phyloP scores from a whole-genome alignment of 2,888 invertebrate genomes.

The Quadroppia sp. region DNA sequence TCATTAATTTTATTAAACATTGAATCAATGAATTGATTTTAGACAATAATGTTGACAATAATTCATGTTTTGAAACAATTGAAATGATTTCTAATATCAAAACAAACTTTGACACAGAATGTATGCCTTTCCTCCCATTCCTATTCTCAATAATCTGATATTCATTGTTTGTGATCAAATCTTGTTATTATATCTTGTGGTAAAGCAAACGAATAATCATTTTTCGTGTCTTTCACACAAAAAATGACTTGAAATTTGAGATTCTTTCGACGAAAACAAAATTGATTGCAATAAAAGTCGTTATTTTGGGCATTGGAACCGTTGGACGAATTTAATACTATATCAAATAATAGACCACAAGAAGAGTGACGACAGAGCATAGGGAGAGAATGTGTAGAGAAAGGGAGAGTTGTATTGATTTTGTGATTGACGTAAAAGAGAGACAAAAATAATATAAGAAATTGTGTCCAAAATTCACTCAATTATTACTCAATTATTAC shows the following conservation, averaged over 20 bases:
- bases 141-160: too few relatives aligned
- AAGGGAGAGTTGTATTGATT: neutral
- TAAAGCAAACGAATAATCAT: neutral
- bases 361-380: neutral
- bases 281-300: neutral
- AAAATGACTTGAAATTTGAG: neutral
- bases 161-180: too few relatives aligned
- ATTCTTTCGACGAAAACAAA: neutral
- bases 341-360: conserved; percentile 4
- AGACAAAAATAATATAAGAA: neutral
- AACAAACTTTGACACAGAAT: too few relatives aligned
- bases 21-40: too few relatives aligned
- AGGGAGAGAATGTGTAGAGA: neutral
- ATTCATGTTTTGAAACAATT: too few relatives aligned
- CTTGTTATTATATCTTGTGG: neutral
- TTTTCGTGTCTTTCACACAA: neutral
- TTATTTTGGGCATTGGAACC: neutral
- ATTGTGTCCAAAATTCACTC: neutral
- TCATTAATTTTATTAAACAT: neutral
- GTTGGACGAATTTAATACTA: too few relatives aligned
- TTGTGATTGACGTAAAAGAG: neutral
- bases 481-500: neutral
- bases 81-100: too few relatives aligned
- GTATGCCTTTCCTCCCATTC: too few relatives aligned
- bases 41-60: too few relatives aligned